Conservation (phyloP, 1,140 invertebrate species). For the Drosophila pruinosa region DNA sequence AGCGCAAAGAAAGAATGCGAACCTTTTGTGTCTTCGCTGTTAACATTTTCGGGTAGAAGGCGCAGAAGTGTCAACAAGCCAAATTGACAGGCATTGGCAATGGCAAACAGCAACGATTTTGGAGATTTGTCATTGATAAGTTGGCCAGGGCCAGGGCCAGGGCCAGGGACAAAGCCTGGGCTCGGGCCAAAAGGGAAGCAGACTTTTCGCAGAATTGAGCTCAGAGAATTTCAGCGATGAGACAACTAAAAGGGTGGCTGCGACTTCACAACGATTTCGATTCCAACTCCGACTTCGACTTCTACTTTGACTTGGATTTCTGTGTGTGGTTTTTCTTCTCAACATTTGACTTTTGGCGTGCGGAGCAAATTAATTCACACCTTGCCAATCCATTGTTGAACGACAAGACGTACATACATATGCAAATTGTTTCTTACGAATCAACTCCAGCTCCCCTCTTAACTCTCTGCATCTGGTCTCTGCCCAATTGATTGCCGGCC, state of each 20-base stretch:
- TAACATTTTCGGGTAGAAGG: slow-evolving; percentile 1
- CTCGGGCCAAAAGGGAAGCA: slow-evolving; percentile 51
- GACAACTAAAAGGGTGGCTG: slow-evolving; percentile 44
- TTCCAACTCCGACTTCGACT: neutral
- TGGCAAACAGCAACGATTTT: slow-evolving; percentile 75
- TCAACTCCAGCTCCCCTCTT: slow-evolving; percentile 18
- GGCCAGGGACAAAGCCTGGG: neutral
- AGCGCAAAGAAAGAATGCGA: slow-evolving; percentile 57
- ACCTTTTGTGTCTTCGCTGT: slow-evolving; percentile 49
- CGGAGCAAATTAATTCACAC: slow-evolving; percentile 81
- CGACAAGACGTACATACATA: slow-evolving; percentile 66
- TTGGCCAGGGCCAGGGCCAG: slow-evolving; percentile 42
- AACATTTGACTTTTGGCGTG: slow-evolving; percentile 69
- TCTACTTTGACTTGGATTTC: neutral
- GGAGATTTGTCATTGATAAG: slow-evolving; percentile 81
- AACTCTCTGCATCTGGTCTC: neutral
- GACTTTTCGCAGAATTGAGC: slow-evolving; percentile 65
- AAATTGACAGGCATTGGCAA: slow-evolving; percentile 74
- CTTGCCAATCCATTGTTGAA: slow-evolving; percentile 78
- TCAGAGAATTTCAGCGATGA: neutral
- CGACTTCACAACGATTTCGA: neutral
- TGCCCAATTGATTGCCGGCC: slow-evolving; percentile 10
- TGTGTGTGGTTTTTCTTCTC: slow-evolving; percentile 68
- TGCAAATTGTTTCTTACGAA: slow-evolving; percentile 80
- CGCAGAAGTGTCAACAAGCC: slow-evolving; percentile 74